Conservation (phyloP, 2,797 vertebrate species). For the Liasis olivaceus region DNA sequence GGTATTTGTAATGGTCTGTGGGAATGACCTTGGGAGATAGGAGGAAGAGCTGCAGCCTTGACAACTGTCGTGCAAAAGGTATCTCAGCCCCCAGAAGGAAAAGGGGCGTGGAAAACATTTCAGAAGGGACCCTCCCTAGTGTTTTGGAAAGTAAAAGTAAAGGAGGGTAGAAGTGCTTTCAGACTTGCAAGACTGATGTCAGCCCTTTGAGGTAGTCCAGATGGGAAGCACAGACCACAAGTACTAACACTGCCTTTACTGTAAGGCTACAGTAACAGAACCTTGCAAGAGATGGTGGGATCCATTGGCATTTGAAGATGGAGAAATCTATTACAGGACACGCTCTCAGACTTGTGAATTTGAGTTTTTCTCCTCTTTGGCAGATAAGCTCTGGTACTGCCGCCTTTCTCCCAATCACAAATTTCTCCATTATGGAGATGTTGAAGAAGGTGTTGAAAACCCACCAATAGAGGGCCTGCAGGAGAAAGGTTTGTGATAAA, state of each 20-base stretch:
- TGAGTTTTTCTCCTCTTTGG: conserved; percentile 14
- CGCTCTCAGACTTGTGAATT: background rate
- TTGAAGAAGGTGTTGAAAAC: conserved; percentile 81
- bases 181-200: background rate
- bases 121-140: too few species aligned
- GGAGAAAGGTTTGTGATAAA: conserved; percentile 85
- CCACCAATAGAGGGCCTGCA: conserved; percentile 86
- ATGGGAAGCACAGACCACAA: too few species aligned
- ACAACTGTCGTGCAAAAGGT: too few species aligned
- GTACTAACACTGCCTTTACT: too few species aligned
- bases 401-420: conserved; percentile 96
- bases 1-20: too few species aligned
- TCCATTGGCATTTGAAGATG: background rate
- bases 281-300: background rate
- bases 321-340: background rate
- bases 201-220: too few species aligned
- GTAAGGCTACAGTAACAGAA: too few species aligned
- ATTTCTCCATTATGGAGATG: conserved; percentile 92
- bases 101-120: too few species aligned
- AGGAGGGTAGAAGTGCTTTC: background rate
- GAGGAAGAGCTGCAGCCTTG: too few species aligned
- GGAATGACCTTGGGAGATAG: too few species aligned
- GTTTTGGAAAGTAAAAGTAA: background rate
- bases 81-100: too few species aligned
- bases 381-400: conserved; percentile 98